Evolutionary conservation across 2,113 vertebrate genomes (phyloP), one percentile per base, ranked within the genome.

Genomic region (Notiomystis cincta): DNA sequence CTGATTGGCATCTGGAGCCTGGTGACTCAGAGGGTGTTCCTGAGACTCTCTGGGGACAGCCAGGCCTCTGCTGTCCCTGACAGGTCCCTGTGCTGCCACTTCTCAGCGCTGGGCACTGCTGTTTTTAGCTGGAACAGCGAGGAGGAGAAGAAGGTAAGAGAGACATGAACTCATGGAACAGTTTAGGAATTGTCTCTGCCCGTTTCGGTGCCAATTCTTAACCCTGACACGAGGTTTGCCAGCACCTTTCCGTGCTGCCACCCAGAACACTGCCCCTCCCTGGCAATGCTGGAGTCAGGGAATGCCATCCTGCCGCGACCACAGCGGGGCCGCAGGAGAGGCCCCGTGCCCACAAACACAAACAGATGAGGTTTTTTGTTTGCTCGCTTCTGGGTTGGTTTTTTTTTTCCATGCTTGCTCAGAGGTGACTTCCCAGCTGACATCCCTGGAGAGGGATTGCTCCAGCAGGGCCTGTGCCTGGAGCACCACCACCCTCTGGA

Each of bases 101-200:
- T 79, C 90, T 81, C 50, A n/a, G 71, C 18, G 5, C 76, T n/a
- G 70, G 40, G 35, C 2, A 35, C 1, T 3, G 64, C 96, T 90
- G 45, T 62, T 84, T 95, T 50, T 54, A 91, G 78, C 37, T 66
- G 69, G 87, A 53, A 48, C 57, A 9, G 0, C 23, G 89, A 54
- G 77, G 67, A 70, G 51, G 84, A 67, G 80, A 38, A 84, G 87
- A 77, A 95, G 75, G 84, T 67, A 65, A 71, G 88, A 60, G 82
- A 97, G 96, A 97, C 94, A 87, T 95, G 95, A 97, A 95, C 92
- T 96, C 96, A 95, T 95, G 94, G 96, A 97, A 97, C 73, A 95
- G 87, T 80, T 97, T 83, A 95, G 89, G 93, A 81, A 11, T 88
- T 73, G 96, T 86, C 93, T 96, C 67, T 93, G 95, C 33, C 33